phyloP scores from a whole-genome alignment of 2,888 invertebrate species.

The Eumacrocentrus americanus region DNA sequence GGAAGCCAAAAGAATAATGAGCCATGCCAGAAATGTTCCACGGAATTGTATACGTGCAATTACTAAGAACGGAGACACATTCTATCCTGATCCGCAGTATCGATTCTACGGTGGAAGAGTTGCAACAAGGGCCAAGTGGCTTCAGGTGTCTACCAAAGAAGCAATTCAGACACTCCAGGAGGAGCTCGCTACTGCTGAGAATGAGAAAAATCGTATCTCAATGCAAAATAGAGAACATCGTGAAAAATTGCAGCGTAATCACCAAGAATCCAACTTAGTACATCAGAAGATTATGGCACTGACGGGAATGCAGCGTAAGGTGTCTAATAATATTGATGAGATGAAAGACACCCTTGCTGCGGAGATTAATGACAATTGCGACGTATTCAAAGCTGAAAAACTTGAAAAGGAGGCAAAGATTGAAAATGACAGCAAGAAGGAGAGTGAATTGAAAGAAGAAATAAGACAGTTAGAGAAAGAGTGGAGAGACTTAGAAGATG shows the following conservation, averaged over 20 bases:
- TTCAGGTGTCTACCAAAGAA: slow-evolving; percentile 73
- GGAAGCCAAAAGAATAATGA: slow-evolving; percentile 75
- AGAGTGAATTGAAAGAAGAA: slow-evolving; percentile 40
- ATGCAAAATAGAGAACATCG: slow-evolving; percentile 29
- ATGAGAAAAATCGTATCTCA: slow-evolving; percentile 32
- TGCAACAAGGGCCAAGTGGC: slow-evolving; percentile 62
- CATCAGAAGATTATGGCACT: slow-evolving; percentile 39
- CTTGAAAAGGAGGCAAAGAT: slow-evolving; percentile 54
- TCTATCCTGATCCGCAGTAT: slow-evolving; percentile 79
- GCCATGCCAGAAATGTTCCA: slow-evolving; percentile 70
- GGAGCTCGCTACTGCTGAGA: slow-evolving; percentile 41
- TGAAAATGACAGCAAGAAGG: slow-evolving; percentile 42
- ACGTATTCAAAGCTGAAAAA: slow-evolving; percentile 55
- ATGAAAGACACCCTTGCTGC: slow-evolving; percentile 44
- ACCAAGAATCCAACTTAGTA: slow-evolving; percentile 37
- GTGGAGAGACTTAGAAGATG: slow-evolving; percentile 51
- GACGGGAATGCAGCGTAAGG: slow-evolving; percentile 33
- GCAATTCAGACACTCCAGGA: slow-evolving; percentile 64
- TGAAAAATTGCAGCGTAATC: slow-evolving; percentile 40
- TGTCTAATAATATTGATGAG: slow-evolving; percentile 42
- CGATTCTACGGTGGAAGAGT: slow-evolving; percentile 71
- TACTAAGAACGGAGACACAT: slow-evolving; percentile 72
- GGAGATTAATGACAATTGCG: slow-evolving; percentile 35
- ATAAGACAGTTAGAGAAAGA: slow-evolving; percentile 51
- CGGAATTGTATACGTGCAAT: slow-evolving; percentile 71